These are phyloP conservation scores for Microctonus hyperodae DNA, from an alignment of 2,888 invertebrate genomes.

Conservation along the genomic window DNA sequence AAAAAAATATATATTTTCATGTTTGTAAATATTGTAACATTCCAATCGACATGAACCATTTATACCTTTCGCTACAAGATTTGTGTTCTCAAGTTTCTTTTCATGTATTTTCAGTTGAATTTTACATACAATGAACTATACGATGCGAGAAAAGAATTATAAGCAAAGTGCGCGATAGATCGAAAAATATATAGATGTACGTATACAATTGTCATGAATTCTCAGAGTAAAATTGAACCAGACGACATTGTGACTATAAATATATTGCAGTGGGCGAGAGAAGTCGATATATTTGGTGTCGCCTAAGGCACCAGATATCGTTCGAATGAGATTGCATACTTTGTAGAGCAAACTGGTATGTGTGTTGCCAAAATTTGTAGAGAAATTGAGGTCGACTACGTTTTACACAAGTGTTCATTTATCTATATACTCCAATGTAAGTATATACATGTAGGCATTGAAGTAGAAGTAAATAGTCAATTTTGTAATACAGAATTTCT, in stretches of 20 bases:
- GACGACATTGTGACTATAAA: neutral
- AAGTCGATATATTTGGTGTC: neutral
- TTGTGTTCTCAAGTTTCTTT: too few relatives aligned
- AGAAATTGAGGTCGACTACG: neutral
- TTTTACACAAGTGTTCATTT: neutral
- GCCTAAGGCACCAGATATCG: neutral
- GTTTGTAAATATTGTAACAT: too few relatives aligned
- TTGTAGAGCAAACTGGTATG: neutral
- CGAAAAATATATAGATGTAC: neutral
- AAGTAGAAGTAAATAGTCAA: too few relatives aligned
- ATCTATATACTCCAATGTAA: too few relatives aligned
- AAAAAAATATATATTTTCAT: too few relatives aligned
- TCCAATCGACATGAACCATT: too few relatives aligned
- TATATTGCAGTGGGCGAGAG: neutral
- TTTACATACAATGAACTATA: too few relatives aligned
- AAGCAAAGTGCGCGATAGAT: too few relatives aligned
- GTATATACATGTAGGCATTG: too few relatives aligned
- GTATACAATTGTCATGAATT: neutral
- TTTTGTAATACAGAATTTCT: neutral
- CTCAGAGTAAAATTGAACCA: neutral
- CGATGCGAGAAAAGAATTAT: too few relatives aligned
- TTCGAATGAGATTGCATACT: neutral
- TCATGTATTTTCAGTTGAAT: too few relatives aligned
- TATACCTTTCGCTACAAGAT: too few relatives aligned
- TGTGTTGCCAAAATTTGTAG: neutral